Evolutionary conservation across 2,888 invertebrate genomes (phyloP).

Genomic region (Trissoscelio sp.): DNA sequence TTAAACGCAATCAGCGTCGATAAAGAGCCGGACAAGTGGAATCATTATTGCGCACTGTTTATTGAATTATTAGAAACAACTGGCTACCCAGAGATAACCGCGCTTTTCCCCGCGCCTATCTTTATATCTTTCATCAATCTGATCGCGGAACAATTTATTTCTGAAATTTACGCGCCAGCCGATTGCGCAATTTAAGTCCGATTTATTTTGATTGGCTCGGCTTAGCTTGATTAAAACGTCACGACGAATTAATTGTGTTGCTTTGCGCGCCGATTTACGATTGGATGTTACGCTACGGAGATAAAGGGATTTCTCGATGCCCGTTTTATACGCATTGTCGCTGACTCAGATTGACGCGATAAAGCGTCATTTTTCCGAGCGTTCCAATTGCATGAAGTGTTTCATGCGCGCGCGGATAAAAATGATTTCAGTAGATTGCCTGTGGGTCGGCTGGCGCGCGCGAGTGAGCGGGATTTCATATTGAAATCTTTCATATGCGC

Average conservation of each 20-base stretch:
- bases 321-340: slow-evolving; percentile 25
- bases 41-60: slow-evolving; percentile 75
- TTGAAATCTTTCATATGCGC: slow-evolving; percentile 59
- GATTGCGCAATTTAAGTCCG: slow-evolving; percentile 4
- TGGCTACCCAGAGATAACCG: slow-evolving; percentile 63
- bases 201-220: slow-evolving; percentile 31
- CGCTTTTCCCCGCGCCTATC: slow-evolving; percentile 14
- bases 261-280: slow-evolving; percentile 11
- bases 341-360: slow-evolving; percentile 31
- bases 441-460: slow-evolving; percentile 39
- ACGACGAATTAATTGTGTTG: slow-evolving; percentile 35
- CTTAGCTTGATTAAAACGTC: slow-evolving; percentile 45
- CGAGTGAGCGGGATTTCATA: slow-evolving; percentile 66
- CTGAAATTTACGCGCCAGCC: neutral
- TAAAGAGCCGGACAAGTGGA: slow-evolving; percentile 73
- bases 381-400: slow-evolving; percentile 48
- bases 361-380: slow-evolving; percentile 53
- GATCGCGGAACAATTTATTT: slow-evolving; percentile 26
- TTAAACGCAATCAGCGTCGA: slow-evolving; percentile 76
- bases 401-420: slow-evolving; percentile 46
- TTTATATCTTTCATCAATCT: slow-evolving; percentile 31
- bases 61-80: slow-evolving; percentile 74
- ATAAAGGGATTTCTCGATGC: slow-evolving; percentile 14
- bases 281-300: neutral
- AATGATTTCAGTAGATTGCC: slow-evolving; percentile 64